phyloP scores from a whole-genome alignment of 1,140 invertebrate genomes.

The Babylonia areolata region DNA sequence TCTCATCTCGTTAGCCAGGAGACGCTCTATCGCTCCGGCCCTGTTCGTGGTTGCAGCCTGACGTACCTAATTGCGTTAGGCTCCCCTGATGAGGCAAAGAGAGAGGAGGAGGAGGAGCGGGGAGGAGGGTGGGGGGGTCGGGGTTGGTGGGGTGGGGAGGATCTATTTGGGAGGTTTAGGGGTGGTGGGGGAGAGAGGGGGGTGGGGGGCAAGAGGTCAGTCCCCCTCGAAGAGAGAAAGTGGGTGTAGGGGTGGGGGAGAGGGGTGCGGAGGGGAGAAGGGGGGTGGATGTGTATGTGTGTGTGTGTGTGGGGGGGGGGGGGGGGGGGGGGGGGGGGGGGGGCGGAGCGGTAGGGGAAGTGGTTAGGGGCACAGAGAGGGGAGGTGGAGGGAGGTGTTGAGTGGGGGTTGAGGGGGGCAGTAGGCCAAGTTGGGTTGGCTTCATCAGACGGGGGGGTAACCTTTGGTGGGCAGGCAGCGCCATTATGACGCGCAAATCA shows the following conservation, averaged over 20 bases:
- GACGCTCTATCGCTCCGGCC: background rate
- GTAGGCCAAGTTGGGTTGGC: background rate
- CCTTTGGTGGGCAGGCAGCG: background rate
- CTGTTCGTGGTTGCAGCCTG: background rate
- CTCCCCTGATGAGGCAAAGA: background rate
- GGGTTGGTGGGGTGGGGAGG: background rate
- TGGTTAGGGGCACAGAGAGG: too few species aligned
- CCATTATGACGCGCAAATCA: constrained; percentile 24
- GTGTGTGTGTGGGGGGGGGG: background rate
- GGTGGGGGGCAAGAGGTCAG: background rate
- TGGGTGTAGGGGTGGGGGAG: background rate
- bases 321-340: background rate
- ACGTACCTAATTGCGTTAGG: constrained; percentile 1
- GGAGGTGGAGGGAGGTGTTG: background rate
- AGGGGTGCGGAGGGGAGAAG: background rate
- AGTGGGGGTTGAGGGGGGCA: background rate
- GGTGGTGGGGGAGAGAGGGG: background rate
- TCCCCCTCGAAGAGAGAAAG: too few species aligned
- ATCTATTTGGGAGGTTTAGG: background rate
- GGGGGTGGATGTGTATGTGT: too few species aligned
- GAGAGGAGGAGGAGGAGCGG: background rate
- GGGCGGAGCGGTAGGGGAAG: background rate
- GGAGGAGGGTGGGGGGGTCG: background rate
- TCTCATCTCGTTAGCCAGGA: constrained; percentile 4
- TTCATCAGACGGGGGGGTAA: constrained; percentile 1